These are phyloP conservation scores for Heliocidaris tuberculata DNA, from an alignment of 35 echinoderm and acorn worm species.

Conservation along the genomic window DNA sequence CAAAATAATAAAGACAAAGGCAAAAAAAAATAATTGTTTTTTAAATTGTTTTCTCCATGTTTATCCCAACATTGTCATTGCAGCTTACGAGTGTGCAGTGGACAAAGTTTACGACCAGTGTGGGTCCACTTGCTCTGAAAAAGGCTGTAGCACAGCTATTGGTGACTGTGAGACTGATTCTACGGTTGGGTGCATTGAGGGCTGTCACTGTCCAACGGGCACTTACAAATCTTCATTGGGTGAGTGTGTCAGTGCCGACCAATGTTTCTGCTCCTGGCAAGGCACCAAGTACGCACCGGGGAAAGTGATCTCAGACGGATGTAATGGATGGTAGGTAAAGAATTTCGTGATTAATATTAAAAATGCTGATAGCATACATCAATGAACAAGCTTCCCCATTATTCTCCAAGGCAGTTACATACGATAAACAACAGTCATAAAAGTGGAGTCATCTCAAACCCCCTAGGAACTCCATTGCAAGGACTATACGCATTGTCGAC, in stretches of 20 bases:
- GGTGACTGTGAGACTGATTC: conserved; percentile 57
- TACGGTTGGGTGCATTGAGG: conserved; percentile 75
- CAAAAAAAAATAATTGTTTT: neutral
- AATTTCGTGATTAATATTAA: too few relatives aligned
- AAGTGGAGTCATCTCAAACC: too few relatives aligned
- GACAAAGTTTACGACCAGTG: conserved; percentile 66
- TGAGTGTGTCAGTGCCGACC: conserved; percentile 55
- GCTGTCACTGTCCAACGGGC: conserved; percentile 67
- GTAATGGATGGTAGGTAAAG: conserved; percentile 77
- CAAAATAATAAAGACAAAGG: neutral
- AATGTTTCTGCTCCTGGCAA: conserved; percentile 72
- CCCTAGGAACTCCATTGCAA: too few relatives aligned
- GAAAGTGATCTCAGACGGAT: conserved; percentile 48
- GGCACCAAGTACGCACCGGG: conserved; percentile 61
- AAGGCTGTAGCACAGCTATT: conserved; percentile 36
- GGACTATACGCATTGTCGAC: too few relatives aligned
- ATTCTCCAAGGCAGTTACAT: too few relatives aligned
- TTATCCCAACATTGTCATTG: neutral
- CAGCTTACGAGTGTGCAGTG: conserved; percentile 66
- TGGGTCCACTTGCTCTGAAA: conserved; percentile 59
- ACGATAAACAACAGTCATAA: too few relatives aligned
- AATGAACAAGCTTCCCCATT: too few relatives aligned
- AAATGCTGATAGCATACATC: too few relatives aligned
- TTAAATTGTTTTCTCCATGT: neutral
- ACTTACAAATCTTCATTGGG: conserved; percentile 52